Conservation (phyloP, 2,888 invertebrate genomes). For the Drosophila paranaensis region DNA sequence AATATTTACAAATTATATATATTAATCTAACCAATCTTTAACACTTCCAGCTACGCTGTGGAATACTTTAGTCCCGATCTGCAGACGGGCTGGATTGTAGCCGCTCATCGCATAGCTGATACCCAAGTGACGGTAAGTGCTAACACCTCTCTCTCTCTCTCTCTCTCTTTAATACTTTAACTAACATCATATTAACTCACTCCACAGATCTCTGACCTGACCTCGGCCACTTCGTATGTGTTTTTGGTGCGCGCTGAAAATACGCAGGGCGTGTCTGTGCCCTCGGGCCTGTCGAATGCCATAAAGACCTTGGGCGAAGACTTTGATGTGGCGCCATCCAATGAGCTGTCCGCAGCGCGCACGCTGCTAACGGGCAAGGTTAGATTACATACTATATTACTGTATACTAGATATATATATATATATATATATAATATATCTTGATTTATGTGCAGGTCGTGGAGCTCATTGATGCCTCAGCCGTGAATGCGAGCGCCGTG, state of each 20-base stretch:
- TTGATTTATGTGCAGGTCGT: conserved; percentile 86
- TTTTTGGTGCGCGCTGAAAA: conserved; percentile 95
- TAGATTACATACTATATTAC: neutral
- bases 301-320: conserved; percentile 87
- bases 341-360: conserved; percentile 84
- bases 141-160: too few species aligned
- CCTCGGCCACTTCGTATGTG: conserved; percentile 92
- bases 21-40: neutral
- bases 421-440: conserved; percentile 12
- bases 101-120: conserved; percentile 88
- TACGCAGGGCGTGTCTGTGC: conserved; percentile 92
- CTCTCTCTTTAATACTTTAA: neutral
- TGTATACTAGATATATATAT: neutral
- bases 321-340: conserved; percentile 83
- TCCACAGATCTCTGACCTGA: conserved; percentile 87
- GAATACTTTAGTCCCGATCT: conserved; percentile 92
- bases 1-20: neutral
- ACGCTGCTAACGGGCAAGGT: conserved; percentile 84
- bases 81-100: conserved; percentile 91
- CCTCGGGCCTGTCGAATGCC: conserved; percentile 90
- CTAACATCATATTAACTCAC: neutral
- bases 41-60: conserved; percentile 88
- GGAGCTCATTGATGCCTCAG: conserved; percentile 87
- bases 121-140: conserved; percentile 90
- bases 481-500: conserved; percentile 86